phyloP scores from a whole-genome alignment of 2,888 invertebrate species.

The Drosophila pseudotakahashii region DNA sequence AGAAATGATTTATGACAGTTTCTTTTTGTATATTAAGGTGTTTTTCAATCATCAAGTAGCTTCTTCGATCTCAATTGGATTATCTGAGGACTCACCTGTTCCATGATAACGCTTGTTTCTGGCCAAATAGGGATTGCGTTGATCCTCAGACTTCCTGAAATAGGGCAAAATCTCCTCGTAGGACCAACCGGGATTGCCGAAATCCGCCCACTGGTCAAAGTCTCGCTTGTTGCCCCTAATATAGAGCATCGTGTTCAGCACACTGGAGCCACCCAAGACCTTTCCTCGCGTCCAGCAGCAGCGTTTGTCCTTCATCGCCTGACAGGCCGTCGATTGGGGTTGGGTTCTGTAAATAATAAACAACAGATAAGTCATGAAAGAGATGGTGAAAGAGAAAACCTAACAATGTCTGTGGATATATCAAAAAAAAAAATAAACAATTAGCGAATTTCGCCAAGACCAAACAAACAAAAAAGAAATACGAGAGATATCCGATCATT shows the following conservation, averaged over 20 bases:
- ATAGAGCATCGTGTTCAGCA: constrained; percentile 96
- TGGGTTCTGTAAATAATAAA: constrained; percentile 88
- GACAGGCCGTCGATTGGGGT: constrained; percentile 92
- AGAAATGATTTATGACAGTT: not conserved
- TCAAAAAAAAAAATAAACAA: constrained; percentile 36
- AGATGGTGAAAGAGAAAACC: not conserved
- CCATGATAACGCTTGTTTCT: constrained; percentile 89
- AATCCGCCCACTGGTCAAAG: constrained; percentile 93
- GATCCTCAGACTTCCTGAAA: constrained; percentile 94
- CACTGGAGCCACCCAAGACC: constrained; percentile 93
- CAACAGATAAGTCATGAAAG: too few relatives aligned
- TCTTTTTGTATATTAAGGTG: not conserved
- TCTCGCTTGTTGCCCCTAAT: constrained; percentile 94
- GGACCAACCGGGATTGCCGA: constrained; percentile 95
- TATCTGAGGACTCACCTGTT: constrained; percentile 85
- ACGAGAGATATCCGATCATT: constrained; percentile 21
- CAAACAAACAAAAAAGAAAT: not conserved
- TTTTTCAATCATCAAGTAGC: too few relatives aligned
- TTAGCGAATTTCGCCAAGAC: constrained; percentile 50
- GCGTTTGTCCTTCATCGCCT: constrained; percentile 93
- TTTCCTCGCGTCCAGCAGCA: constrained; percentile 96
- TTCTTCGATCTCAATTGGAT: not conserved
- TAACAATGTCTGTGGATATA: not conserved
- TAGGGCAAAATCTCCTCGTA: constrained; percentile 92
- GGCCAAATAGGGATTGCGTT: constrained; percentile 94